These are phyloP conservation scores for Quadroppia sp. DNA, from an alignment of 2,888 invertebrate species.

Conservation along the genomic window DNA sequence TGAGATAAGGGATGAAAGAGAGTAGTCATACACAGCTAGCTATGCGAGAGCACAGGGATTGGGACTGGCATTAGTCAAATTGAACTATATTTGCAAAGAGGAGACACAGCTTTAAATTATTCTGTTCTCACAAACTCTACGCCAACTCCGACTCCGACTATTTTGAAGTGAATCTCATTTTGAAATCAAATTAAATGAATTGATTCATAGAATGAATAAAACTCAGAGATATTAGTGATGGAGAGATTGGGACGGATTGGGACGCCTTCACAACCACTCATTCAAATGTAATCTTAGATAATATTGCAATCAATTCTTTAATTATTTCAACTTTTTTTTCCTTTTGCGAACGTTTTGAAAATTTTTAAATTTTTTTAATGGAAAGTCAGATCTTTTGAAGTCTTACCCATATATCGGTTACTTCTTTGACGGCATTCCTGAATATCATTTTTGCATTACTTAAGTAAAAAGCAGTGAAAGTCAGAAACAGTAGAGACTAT, in stretches of 20 bases:
- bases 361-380: too few species aligned
- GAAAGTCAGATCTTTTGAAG: too few species aligned
- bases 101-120: background rate
- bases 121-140: background rate
- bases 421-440: too few species aligned
- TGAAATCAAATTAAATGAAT: background rate
- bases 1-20: slow-evolving; percentile 24
- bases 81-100: background rate
- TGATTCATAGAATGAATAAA: background rate
- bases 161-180: background rate
- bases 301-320: background rate
- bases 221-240: too few species aligned
- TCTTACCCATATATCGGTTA: too few species aligned
- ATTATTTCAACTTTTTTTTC: background rate
- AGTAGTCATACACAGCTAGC: background rate
- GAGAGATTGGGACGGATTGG: too few species aligned
- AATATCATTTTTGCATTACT: too few species aligned
- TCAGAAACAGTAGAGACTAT: too few species aligned
- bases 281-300: too few species aligned
- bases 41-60: background rate
- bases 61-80: background rate
- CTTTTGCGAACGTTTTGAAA: too few species aligned
- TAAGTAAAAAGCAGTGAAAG: too few species aligned
- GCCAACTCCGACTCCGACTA: background rate
- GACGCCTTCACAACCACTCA: too few species aligned